phyloP scores from a whole-genome alignment of 2,113 vertebrate species.

The Vicugna pacos region DNA sequence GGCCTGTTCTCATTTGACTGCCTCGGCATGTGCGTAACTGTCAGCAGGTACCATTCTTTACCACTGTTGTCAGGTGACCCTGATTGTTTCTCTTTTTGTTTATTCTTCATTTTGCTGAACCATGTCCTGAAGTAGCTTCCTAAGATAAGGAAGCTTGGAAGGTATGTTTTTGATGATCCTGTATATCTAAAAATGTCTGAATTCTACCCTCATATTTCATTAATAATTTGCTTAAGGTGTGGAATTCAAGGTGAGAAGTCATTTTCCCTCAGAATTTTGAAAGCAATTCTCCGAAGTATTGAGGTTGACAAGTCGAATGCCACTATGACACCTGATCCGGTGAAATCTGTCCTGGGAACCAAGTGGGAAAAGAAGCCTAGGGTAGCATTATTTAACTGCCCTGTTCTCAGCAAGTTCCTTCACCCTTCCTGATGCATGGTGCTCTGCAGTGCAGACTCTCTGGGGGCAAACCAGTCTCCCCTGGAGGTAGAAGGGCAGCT shows the following conservation, averaged over 20 bases:
- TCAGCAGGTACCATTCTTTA: not conserved
- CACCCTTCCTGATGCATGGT: no score
- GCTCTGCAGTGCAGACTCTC: not conserved
- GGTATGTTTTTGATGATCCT: not conserved
- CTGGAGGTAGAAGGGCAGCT: not conserved
- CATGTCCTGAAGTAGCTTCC: not conserved
- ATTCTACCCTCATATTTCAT: not conserved
- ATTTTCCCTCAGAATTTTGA: conserved; percentile 3
- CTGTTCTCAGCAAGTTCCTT: not conserved
- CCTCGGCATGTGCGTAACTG: rapidly evolving
- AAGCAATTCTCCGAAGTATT: conserved; percentile 5
- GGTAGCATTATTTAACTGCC: no score
- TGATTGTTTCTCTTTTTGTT: not conserved
- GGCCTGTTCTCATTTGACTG: not conserved
- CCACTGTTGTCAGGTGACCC: rapidly evolving
- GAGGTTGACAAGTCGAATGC: not conserved
- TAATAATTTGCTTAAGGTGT: not conserved
- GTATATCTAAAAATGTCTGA: not conserved
- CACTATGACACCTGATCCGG: not conserved
- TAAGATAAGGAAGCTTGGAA: not conserved
- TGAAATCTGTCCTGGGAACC: not conserved
- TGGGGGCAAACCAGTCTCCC: not conserved
- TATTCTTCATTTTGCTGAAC: not conserved
- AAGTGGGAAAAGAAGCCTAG: not conserved
- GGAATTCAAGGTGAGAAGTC: not conserved